Conservation (phyloP, 2,797 vertebrate genomes). For the Rhinichthys osculus region DNA sequence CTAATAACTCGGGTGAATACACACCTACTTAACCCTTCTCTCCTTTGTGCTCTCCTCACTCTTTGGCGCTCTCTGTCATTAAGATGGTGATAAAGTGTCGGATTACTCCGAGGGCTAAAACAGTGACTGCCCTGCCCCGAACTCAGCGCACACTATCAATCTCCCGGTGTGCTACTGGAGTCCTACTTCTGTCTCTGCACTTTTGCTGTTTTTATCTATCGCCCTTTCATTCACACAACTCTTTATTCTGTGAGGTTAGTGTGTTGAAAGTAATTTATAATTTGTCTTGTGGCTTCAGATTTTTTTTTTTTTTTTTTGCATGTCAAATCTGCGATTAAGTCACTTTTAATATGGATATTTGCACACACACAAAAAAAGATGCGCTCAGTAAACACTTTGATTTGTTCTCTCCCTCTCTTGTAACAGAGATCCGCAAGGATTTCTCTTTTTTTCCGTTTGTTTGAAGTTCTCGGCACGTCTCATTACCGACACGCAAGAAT, state of each 20-base stretch:
- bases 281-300: background rate
- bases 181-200: constrained; percentile 57
- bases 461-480: constrained; percentile 68
- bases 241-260: background rate
- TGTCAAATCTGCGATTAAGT: constrained; percentile 1
- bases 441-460: constrained; percentile 69
- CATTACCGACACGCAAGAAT: constrained; percentile 64
- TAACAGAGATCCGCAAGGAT: constrained; percentile 41
- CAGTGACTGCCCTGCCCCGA: constrained; percentile 63
- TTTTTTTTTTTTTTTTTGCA: background rate
- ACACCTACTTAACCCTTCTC: constrained; percentile 58
- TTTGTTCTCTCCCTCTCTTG: constrained; percentile 26
- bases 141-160: constrained; percentile 69
- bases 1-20: constrained; percentile 61
- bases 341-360: constrained; percentile 1
- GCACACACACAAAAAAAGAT: background rate
- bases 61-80: constrained; percentile 60
- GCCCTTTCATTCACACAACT: background rate
- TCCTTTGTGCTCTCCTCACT: constrained; percentile 53
- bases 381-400: constrained; percentile 25
- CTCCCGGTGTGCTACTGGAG: constrained; percentile 53
- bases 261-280: background rate
- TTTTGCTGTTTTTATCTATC: constrained; percentile 43
- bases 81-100: constrained; percentile 68
- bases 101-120: constrained; percentile 64